These are phyloP conservation scores for Mythimna ferrago DNA, from an alignment of 2,888 invertebrate genomes.

Conservation along the genomic window DNA sequence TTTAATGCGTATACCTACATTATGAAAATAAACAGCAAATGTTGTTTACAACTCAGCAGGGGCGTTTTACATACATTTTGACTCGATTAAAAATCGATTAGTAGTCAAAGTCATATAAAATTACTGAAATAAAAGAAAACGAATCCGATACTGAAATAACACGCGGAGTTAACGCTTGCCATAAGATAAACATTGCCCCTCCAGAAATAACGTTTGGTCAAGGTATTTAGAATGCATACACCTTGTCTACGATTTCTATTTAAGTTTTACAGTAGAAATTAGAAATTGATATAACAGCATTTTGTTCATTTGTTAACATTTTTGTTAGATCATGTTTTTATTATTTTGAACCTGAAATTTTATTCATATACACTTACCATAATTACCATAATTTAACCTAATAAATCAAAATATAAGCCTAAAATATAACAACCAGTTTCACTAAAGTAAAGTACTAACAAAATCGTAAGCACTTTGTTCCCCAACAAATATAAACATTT, in stretches of 20 bases:
- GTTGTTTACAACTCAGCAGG: conserved; percentile 49
- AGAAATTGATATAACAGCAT: conserved; percentile 42
- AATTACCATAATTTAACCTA: not conserved
- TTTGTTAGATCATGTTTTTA: not conserved
- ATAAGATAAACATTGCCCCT: conserved; percentile 82
- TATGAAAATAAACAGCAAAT: conserved; percentile 57
- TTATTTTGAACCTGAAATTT: not conserved
- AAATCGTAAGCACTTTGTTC: not conserved
- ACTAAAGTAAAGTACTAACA: not conserved
- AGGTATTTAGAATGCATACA: conserved; percentile 80
- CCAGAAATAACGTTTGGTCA: conserved; percentile 82
- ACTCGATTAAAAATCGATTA: conserved; percentile 77
- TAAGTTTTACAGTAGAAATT: conserved; percentile 52
- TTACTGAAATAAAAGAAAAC: conserved; percentile 84
- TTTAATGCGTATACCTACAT: conserved; percentile 40
- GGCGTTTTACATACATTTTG: conserved; percentile 49
- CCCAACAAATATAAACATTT: not conserved
- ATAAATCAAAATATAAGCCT: not conserved
- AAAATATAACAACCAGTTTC: not conserved
- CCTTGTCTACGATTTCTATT: conserved; percentile 73
- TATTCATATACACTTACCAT: not conserved
- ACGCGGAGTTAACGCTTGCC: conserved; percentile 74
- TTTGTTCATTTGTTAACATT: conserved; percentile 8
- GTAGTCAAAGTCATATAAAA: conserved; percentile 76
- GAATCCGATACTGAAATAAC: conserved; percentile 84